Conservation (phyloP, 64 coral and sea anemone genomes). For the Porites australiensis region DNA sequence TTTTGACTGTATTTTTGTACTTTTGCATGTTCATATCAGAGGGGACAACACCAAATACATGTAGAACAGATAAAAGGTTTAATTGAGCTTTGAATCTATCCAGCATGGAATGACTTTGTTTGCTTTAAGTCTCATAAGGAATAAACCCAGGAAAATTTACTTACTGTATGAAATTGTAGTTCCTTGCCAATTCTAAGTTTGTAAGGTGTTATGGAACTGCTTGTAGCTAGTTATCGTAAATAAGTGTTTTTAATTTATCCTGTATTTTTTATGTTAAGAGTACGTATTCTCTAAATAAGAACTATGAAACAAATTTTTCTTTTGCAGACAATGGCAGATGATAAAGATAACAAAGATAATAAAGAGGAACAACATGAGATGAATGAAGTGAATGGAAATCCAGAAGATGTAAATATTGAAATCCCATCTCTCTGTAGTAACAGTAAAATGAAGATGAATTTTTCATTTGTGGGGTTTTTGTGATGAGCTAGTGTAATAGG, state of each 20-base stretch:
- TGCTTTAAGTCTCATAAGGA: not conserved
- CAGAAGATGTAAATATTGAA: constrained; percentile 26
- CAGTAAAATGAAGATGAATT: too few species aligned
- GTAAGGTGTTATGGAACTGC: too few species aligned
- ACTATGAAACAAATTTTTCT: not conserved
- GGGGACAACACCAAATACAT: too few species aligned
- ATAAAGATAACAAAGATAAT: constrained; percentile 58
- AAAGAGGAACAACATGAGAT: constrained; percentile 74
- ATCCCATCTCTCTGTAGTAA: not conserved
- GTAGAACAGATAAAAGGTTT: too few species aligned
- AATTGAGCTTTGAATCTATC: too few species aligned
- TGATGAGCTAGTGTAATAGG: too few species aligned
- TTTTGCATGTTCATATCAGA: too few species aligned
- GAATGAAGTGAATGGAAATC: constrained; percentile 46
- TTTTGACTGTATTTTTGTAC: too few species aligned
- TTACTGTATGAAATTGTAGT: not conserved
- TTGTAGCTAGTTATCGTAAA: too few species aligned
- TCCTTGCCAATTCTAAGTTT: not conserved
- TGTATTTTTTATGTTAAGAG: too few species aligned
- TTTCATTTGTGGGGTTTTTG: too few species aligned
- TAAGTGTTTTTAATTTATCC: too few species aligned
- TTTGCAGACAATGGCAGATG: constrained; percentile 30
- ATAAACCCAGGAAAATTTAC: not conserved
- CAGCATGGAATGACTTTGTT: not conserved
- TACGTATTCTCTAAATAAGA: not conserved